Evolutionary conservation across 2,113 vertebrate genomes (phyloP), one percentile per base, ranked within the genome.

Genomic region (Pseudorasbora parva): DNA sequence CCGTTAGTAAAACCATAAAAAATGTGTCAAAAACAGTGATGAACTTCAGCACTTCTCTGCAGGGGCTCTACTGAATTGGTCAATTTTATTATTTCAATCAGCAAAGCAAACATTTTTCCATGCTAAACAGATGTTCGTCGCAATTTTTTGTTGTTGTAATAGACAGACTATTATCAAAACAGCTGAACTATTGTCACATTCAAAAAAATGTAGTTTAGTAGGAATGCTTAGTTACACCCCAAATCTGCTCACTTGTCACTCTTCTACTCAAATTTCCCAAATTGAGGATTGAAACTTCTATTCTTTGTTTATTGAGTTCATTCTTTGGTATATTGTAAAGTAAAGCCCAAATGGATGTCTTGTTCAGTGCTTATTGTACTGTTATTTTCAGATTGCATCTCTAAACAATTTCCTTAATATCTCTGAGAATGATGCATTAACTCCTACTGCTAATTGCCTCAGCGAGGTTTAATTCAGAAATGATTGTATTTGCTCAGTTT

Each of bases 331-430:
- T 2, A 15, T 23, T 25, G 19, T 37, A 45, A 23, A 72, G 43
- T 54, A 54, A 54, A 56, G 19, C 25, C 27, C 49, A 33, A 33
- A 75, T 6, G 17, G 11, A 37, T 14, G 49, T 62, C 14, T 37
- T 8, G 17, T 12, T 17, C 43, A 37, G 57, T 66, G 33, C 49
- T 23, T 27, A 59, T 43, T 83, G 5, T 71, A 15, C 56, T 64
- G 21, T 45, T 27, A 43, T 78, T 78, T 59, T 59, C 49, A 30
- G 62, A 69, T 78, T 59, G 27, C 51, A 72, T 78, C 25, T 78
- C 82, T 78, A 23, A 30, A 57, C 66, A 4, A 78, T 78, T 68
- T 84, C 23, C 64, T 33, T 14, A 68, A n/a, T 78, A 14, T 69
- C 74, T 71, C 17, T 11, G n/a, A 51, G 8, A 19, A 43, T 56